phyloP scores from a whole-genome alignment of 2,888 invertebrate genomes.

The Hololepta plana region DNA sequence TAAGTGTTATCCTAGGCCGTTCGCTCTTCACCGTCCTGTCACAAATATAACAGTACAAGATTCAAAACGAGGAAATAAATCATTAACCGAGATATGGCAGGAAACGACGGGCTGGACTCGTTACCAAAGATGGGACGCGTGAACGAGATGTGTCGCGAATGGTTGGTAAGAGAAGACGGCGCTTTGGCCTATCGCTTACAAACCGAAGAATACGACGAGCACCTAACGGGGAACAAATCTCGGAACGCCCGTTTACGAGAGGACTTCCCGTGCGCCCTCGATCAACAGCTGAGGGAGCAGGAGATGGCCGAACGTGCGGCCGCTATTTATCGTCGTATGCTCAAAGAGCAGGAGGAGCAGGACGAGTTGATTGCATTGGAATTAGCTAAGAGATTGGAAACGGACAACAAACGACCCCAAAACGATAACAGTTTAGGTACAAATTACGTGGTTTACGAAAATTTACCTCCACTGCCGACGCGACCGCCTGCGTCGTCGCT shows the following conservation, averaged over 20 bases:
- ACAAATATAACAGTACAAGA: too few relatives aligned
- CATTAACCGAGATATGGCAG: too few relatives aligned
- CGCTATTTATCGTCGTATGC: slow-evolving; percentile 36
- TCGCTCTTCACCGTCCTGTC: too few relatives aligned
- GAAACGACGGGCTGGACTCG: slow-evolving; percentile 26
- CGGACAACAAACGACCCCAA: too few relatives aligned
- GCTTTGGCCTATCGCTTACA: slow-evolving; percentile 65
- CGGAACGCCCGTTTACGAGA: slow-evolving; percentile 58
- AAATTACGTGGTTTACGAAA: too few relatives aligned
- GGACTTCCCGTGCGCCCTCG: slow-evolving; percentile 57
- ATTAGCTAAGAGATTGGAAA: slow-evolving; percentile 40
- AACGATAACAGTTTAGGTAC: too few relatives aligned
- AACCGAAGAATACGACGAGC: slow-evolving; percentile 63
- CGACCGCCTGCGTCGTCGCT: slow-evolving; percentile 12
- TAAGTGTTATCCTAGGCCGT: too few relatives aligned
- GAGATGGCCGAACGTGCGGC: slow-evolving; percentile 42
- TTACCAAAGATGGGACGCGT: slow-evolving; percentile 47
- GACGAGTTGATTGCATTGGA: slow-evolving; percentile 48
- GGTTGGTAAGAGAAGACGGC: slow-evolving; percentile 70
- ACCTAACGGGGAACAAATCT: slow-evolving; percentile 47
- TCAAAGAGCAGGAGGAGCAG: slow-evolving; percentile 50
- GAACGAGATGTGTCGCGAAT: slow-evolving; percentile 61
- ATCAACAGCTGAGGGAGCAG: slow-evolving; percentile 54
- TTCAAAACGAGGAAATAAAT: too few relatives aligned
- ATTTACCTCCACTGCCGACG: slow-evolving; percentile 13